Percentiles rank a stretch among this genome's conserved stretches.
These are phyloP conservation scores for Gallinago stenura DNA, from an alignment of 2,797 vertebrate genomes.

Conservation along the genomic window DNA sequence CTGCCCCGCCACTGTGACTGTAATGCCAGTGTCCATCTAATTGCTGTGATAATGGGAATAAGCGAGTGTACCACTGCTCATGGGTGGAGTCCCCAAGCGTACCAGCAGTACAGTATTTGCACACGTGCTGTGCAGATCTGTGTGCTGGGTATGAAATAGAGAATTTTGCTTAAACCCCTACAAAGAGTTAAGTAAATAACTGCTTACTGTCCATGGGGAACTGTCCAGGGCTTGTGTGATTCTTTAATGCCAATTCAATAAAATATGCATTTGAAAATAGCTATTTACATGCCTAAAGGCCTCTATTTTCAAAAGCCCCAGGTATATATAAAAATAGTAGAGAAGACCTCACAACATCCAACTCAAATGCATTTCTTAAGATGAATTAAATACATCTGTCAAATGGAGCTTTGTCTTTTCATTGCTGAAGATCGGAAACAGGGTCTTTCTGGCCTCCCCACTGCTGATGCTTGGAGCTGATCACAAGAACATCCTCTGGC, in stretches of 20 bases:
- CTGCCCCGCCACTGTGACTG: rapidly evolving
- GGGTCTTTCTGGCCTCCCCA: not conserved
- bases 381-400: not conserved
- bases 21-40: not conserved
- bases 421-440: not conserved
- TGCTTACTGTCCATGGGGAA: not conserved
- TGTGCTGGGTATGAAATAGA: not conserved
- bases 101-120: not conserved
- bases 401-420: not conserved
- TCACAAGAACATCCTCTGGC: not conserved
- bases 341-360: not conserved
- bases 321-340: not conserved
- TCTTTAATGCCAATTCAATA: not conserved
- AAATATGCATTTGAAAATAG: not conserved
- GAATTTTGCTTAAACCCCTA: not conserved
- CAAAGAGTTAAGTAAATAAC: not conserved
- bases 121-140: not conserved
- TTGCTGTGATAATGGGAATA: not conserved
- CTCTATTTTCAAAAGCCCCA: not conserved
- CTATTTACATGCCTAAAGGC: not conserved
- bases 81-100: not conserved
- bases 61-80: not conserved
- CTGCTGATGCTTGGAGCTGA: not conserved
- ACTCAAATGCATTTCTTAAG: not conserved
- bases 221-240: not conserved